Base-by-base conservation (phyloP, 2,113 vertebrate species). In the Rhea americana region DNA sequence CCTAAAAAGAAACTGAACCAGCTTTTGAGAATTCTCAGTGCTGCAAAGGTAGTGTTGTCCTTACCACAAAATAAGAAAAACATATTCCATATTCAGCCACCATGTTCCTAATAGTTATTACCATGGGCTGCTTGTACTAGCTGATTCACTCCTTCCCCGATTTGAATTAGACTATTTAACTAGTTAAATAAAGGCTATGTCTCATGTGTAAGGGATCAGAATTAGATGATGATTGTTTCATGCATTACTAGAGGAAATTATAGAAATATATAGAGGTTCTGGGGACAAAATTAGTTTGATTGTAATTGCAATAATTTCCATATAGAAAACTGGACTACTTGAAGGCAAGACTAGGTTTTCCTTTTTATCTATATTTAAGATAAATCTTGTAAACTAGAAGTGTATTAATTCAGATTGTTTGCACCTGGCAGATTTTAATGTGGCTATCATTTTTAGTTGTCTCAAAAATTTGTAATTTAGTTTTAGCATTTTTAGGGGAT, bases 41-140 rank as follows among this genome's bases (percentile, higher is more conserved):
- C 96, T 58, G 98, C 98, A 93, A 99, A 98, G 98, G 99, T 99
- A 93, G 45, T 51, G n/a, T 77, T 61, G 16, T 65, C 35, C 13
- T 70, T 80, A 13, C 11, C 11, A 68, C 22, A 68, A 77, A 35
- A 35, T 35, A 35, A 35, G 35, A 35, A 35, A 35, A 35, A 35
- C 35, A 6, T 35, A 35, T 35, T 35, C 35, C 35, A 35, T 35
- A 35, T 35, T 35, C 45, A 47, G 45, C 45, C 45, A 47, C 45
- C 45, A 47, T 47, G 8, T 47, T 47, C 45, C 16, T 47, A 47
- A 47, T 18, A 47, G 8, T 47, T 47, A 18, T 47, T 47, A 47
- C 45, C 17, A 47, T 47, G 18, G 17, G 16, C 45, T 47, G 17
- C 17, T 47, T 47, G 17, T 47, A 18, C 45, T 45, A 45, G 16